Evolutionary conservation across 2,113 vertebrate species (phyloP), one percentile per base, ranked within the genome.

Genomic region (Oryzias celebensis): DNA sequence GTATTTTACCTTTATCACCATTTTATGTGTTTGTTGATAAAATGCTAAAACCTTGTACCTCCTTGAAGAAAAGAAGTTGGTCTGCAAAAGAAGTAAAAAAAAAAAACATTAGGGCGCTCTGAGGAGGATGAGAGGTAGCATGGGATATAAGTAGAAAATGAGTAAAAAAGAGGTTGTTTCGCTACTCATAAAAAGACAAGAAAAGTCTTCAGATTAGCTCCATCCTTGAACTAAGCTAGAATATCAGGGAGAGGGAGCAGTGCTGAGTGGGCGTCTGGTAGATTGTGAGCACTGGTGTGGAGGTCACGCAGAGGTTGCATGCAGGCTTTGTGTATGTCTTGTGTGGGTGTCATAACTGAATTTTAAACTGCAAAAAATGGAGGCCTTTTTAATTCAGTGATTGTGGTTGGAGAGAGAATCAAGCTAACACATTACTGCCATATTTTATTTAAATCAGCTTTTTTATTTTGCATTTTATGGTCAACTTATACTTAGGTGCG

Each of bases 161-260:
- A 36, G 52, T 58, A 14, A 8, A 36, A 61, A 67, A 68, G 59
- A 48, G 28, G 26, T 62, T 52, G 64, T 77, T 36, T 12, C 82
- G 72, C 66, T 68, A 49, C 52, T 65, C 72, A 71, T 77, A 81
- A 73, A 65, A 71, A 10, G 5, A 82, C 55, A 78, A 83, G 86
- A 84, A 82, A 88, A 82, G 73, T 87, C 58, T 79, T 88, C 54
- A 84, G 63, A 71, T 20, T 85, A 87, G 85, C 81, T 86, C 83
- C 15, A 73, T 81, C 77, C 80, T 84, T 53, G 3, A 71, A 65
- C 72, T 69, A 64, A 73, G 58, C 52, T 57, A 62, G 75, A 77
- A 73, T 77, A 73, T 65, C 17, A 3, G 78, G 82, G 80, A 83
- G 60, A 72, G n/a, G 60, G 67, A 77, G 73, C 64, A 67, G 52